Percentiles rank a stretch among this genome's conserved stretches.
These are phyloP conservation scores for Polyommatus icarus DNA, from an alignment of 2,888 invertebrate species.

Conservation along the genomic window DNA sequence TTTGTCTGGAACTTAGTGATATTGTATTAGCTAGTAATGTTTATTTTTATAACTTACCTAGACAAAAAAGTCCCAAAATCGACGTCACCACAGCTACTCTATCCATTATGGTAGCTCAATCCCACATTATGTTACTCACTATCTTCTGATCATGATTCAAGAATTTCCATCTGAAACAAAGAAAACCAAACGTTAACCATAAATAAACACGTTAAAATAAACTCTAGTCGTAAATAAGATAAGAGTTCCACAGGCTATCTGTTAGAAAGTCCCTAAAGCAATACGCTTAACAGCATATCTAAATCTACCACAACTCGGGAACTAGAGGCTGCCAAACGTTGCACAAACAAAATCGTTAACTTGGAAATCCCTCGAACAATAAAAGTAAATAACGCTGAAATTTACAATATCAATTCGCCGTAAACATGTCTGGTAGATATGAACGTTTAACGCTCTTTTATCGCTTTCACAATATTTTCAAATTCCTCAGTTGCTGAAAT, in stretches of 20 bases:
- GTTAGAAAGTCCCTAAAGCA: slow-evolving; percentile 4
- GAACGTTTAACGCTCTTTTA: slow-evolving; percentile 23
- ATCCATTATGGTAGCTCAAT: slow-evolving; percentile 60
- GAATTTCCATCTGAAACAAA: slow-evolving; percentile 59
- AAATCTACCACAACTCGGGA: neutral
- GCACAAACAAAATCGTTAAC: slow-evolving; percentile 27
- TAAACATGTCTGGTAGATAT: slow-evolving; percentile 23
- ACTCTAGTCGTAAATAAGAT: neutral
- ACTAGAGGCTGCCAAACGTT: slow-evolving; percentile 5
- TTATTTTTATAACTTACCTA: slow-evolving; percentile 52
- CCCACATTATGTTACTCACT: slow-evolving; percentile 54
- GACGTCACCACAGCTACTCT: slow-evolving; percentile 60
- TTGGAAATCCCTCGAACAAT: neutral
- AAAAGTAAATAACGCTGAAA: slow-evolving; percentile 16
- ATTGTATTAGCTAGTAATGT: no score
- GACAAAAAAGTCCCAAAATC: slow-evolving; percentile 64
- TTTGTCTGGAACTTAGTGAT: neutral
- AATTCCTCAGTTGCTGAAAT: slow-evolving; percentile 28
- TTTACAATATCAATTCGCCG: slow-evolving; percentile 29
- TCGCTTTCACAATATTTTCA: slow-evolving; percentile 22
- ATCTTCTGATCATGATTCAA: slow-evolving; percentile 51
- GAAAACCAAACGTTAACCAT: slow-evolving; percentile 39
- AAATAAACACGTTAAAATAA: slow-evolving; percentile 20
- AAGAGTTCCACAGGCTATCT: slow-evolving; percentile 16
- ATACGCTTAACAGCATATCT: neutral